Evolutionary conservation across 1,140 invertebrate genomes (phyloP).

Genomic region (Drosophila pectinifera): DNA sequence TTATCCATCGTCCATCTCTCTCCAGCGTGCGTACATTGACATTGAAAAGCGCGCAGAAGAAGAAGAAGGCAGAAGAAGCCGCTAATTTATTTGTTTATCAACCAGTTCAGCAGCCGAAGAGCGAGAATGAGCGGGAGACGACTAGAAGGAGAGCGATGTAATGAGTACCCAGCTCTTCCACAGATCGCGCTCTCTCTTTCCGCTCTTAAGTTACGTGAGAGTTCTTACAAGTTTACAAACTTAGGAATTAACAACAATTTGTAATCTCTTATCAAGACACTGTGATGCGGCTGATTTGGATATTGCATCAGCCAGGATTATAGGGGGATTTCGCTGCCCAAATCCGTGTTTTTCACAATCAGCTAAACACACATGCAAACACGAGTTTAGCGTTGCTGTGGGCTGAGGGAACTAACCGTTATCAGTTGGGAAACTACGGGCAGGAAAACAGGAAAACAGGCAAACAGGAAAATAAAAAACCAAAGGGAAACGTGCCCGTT

Average conservation of each 20-base stretch:
- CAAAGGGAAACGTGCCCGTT: conserved; percentile 36
- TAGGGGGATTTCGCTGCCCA: conserved; percentile 12
- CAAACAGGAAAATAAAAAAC: conserved; percentile 39
- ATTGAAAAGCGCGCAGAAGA: conserved; percentile 33
- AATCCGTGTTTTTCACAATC: conserved; percentile 41
- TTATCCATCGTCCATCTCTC: not conserved
- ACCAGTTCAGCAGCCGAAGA: conserved; percentile 15
- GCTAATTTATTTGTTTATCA: conserved; percentile 57
- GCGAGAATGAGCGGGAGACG: conserved; percentile 2
- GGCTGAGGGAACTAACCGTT: not conserved
- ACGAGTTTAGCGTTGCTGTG: conserved; percentile 1
- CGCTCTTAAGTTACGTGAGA: conserved; percentile 37
- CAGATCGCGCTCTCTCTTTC: not conserved
- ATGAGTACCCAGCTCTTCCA: conserved; percentile 12
- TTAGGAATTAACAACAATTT: not conserved
- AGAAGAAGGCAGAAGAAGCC: conserved; percentile 5
- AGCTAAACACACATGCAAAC: conserved; percentile 12
- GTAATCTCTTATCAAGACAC: conserved; percentile 24
- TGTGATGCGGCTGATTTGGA: conserved; percentile 33
- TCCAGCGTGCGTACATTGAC: conserved; percentile 27
- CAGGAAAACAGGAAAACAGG: conserved; percentile 29
- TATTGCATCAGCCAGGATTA: conserved; percentile 53
- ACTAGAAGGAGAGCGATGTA: conserved; percentile 28
- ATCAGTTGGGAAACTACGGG: conserved; percentile 43
- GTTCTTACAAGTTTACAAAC: not conserved